Base-by-base conservation (phyloP, 2,888 invertebrate genomes). In the Patella depressa region DNA sequence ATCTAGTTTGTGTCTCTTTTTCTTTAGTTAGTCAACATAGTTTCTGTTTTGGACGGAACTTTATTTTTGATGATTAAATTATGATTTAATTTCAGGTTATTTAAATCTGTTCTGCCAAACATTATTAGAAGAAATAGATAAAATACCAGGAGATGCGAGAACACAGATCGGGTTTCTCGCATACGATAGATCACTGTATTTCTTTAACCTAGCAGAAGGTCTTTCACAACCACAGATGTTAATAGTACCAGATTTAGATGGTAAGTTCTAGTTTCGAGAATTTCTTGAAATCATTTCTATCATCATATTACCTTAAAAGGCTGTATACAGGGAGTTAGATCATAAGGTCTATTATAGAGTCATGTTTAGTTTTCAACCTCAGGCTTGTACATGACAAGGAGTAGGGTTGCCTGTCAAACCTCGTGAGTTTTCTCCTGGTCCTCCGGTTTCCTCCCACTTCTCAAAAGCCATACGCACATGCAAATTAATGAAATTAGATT, bases 111-210 rank as follows among this genome's bases (percentile, higher is more conserved):
- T 96, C 53, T 97, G 98, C 89, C 94, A 95, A 80, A 95, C 95
- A 0, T 92, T 99, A 55, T 93, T 95, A 78, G 94, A 95, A 53
- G 95, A 96, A 89, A 92, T 99, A 82, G 95, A 96, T 75, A 95
- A 95, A 89, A 93, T 99, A 86, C 99, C 99, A 0, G 99, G 99
- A 12, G 99, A 99, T 91, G 94, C 96, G 29, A 94, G 99, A 77
- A 97, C 98, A 14, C 96, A 97, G 92, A 94, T 99, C 84, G 98
- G 98, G 15, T 97, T 99, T 92, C 94, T 99, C 77, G 97, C 98
- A 29, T 98, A 95, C 89, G 98, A 99, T 91, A 95, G 96, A 76
- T 94, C 95, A 76, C 94, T 99, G 78, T 98, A 99, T 92, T 99
- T 98, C 92, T 99, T 97, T 92, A 95, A 91, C 79, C 83, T 92